Conservation (phyloP, 2,888 invertebrate genomes). For the Sympetrum striolatum region DNA sequence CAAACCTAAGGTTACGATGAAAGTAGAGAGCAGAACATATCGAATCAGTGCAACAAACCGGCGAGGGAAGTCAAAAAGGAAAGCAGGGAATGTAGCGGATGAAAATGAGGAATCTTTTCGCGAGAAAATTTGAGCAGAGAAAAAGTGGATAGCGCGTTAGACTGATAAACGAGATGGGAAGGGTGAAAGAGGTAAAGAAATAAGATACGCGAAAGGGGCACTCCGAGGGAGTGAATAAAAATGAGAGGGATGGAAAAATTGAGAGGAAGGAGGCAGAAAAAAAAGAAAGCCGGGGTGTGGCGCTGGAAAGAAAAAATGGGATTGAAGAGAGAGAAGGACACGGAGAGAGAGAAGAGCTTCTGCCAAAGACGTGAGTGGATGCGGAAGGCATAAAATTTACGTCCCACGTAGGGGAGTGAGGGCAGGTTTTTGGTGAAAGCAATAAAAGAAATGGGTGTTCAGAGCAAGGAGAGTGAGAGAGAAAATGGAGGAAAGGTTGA, state of each 20-base stretch:
- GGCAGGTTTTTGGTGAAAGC: conserved; percentile 38
- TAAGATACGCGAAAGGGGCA: neutral
- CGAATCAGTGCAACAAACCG: neutral
- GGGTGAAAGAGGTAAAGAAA: neutral
- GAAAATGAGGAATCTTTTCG: neutral
- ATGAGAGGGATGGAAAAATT: neutral
- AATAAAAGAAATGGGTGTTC: conserved; percentile 35
- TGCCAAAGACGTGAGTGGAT: conserved; percentile 41
- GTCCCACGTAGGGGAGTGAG: conserved; percentile 16
- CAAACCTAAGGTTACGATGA: neutral
- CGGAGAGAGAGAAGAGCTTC: neutral
- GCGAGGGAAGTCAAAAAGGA: neutral
- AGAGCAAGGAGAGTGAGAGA: neutral
- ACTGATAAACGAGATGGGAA: neutral
- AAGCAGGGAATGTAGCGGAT: neutral
- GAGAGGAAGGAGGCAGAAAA: neutral
- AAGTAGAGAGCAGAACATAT: neutral
- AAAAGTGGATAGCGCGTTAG: neutral
- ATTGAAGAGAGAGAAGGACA: neutral
- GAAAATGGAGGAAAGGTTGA: neutral
- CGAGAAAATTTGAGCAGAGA: too few species aligned
- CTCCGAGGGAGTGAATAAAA: conserved; percentile 29
- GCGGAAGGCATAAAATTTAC: conserved; percentile 38
- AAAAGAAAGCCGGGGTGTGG: neutral
- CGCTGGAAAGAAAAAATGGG: neutral